phyloP scores from a whole-genome alignment of 2,888 invertebrate genomes.

The Hylaea fasciaria region DNA sequence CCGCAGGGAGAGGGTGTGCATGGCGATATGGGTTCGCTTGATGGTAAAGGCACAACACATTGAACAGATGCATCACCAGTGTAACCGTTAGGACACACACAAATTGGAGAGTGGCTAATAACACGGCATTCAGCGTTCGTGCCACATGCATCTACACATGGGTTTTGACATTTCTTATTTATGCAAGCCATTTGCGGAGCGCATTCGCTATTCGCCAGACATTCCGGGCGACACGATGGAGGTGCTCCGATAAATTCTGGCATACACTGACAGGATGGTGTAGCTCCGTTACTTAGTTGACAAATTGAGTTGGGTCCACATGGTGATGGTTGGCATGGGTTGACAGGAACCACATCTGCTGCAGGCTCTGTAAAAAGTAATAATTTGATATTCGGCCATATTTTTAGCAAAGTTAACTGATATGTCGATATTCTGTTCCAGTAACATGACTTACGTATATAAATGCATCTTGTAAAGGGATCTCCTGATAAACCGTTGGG shows the following conservation, averaged over 20 bases:
- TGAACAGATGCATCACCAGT: constrained; percentile 90
- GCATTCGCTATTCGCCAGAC: constrained; percentile 90
- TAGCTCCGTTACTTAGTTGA: constrained; percentile 79
- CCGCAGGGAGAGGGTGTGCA: constrained; percentile 87
- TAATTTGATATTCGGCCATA: too few species aligned
- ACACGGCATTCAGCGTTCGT: constrained; percentile 90
- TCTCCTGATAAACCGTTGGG: constrained; percentile 87
- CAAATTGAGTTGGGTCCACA: constrained; percentile 91
- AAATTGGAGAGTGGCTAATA: constrained; percentile 89
- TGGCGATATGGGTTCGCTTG: constrained; percentile 74
- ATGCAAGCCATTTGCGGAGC: constrained; percentile 88
- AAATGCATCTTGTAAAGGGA: constrained; percentile 86
- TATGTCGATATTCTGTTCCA: too few species aligned
- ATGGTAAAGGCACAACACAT: constrained; percentile 71
- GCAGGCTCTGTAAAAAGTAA: constrained; percentile 57
- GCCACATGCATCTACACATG: constrained; percentile 90
- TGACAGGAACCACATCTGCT: constrained; percentile 60
- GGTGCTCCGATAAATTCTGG: constrained; percentile 88
- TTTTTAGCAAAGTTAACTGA: too few species aligned
- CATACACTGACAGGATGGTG: constrained; percentile 89
- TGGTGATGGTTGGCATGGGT: constrained; percentile 90
- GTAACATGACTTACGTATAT: constrained; percentile 72
- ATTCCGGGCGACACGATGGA: constrained; percentile 90
- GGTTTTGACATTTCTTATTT: constrained; percentile 91
- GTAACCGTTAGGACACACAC: constrained; percentile 88